Conservation (phyloP, 2,113 vertebrate species). For the Microcebus tavaratra region DNA sequence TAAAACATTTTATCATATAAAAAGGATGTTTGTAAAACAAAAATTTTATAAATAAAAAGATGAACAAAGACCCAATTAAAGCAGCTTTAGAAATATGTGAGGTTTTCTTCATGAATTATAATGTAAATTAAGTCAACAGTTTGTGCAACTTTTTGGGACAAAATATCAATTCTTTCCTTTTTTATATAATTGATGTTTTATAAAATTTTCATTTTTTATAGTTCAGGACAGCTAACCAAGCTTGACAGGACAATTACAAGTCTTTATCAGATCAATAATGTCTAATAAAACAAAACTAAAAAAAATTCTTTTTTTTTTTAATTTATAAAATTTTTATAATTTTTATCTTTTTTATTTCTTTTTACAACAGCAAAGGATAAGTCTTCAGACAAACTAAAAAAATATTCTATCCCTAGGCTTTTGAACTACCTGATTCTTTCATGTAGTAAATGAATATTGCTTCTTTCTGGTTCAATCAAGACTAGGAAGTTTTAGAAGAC, state of each 20-base stretch:
- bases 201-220: not conserved
- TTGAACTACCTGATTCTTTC: slow-evolving; percentile 1
- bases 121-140: slow-evolving; percentile 21
- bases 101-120: not conserved
- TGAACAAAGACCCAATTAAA: slow-evolving; percentile 17
- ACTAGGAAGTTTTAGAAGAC: not conserved
- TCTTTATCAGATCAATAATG: slow-evolving; percentile 10
- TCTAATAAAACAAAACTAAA: slow-evolving; percentile 36
- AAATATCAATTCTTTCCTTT: slow-evolving; percentile 21
- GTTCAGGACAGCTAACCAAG: not conserved
- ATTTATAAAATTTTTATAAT: no score
- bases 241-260: not conserved
- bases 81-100: slow-evolving; percentile 40
- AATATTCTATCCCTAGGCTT: not conserved
- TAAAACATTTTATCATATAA: not conserved
- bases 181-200: not conserved
- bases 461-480: slow-evolving; percentile 48
- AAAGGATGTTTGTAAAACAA: slow-evolving; percentile 51
- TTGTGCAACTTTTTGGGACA: not conserved
- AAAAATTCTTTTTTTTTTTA: not conserved
- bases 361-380: no score
- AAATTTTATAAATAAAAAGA: slow-evolving; percentile 66
- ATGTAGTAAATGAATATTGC: not conserved
- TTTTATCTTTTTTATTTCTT: no score
- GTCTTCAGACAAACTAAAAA: not conserved